Conservation (phyloP, 2,797 vertebrate genomes). For the Falco cherrug region DNA sequence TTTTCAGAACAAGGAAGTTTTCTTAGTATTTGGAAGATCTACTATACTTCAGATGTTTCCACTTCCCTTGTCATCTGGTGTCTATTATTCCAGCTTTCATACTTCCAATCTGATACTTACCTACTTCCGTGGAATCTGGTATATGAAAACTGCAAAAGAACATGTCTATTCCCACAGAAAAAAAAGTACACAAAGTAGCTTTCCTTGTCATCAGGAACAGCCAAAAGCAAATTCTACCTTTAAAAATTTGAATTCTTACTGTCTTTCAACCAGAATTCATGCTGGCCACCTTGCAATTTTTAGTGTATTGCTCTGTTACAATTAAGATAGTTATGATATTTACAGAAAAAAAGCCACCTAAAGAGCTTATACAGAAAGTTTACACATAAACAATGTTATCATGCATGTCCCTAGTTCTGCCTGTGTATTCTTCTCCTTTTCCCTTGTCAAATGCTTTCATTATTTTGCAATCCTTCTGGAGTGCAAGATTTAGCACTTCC, state of each 20-base stretch:
- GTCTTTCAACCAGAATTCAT: background rate
- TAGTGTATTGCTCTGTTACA: background rate
- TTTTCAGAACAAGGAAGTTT: background rate
- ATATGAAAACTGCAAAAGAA: background rate
- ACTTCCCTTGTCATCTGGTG: background rate
- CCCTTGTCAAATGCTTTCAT: background rate
- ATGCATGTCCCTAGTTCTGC: background rate
- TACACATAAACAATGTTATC: background rate
- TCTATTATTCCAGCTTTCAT: background rate
- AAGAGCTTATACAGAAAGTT: background rate
- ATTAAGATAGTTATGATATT: background rate
- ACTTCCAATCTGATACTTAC: background rate
- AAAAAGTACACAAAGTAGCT: background rate
- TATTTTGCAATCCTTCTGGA: background rate
- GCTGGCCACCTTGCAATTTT: background rate
- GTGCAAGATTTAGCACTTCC: constrained; percentile 16
- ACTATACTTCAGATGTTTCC: background rate
- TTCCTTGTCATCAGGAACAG: background rate
- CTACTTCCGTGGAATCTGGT: background rate
- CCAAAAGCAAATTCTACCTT: background rate
- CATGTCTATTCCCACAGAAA: background rate
- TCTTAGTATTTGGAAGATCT: background rate
- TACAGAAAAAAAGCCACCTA: background rate
- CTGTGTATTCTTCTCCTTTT: background rate
- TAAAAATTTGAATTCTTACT: background rate